A percentile compares a stretch with the other conserved stretches of the same genome.
phyloP scores from a whole-genome alignment of 1,140 invertebrate species.

The Globodera rostochiensis region DNA sequence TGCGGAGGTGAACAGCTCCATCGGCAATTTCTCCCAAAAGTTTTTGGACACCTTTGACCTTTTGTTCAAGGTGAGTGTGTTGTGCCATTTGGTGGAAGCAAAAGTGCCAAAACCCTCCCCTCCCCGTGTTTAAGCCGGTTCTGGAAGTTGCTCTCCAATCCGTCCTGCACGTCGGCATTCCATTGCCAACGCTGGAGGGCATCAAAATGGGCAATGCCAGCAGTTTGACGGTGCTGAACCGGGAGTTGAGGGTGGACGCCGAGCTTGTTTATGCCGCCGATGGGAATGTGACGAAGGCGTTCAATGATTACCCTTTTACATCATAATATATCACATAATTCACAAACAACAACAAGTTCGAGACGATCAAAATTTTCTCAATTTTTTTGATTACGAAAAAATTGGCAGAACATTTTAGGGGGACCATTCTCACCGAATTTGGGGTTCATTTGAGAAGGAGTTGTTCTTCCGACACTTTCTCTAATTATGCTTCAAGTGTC shows the following conservation, averaged over 20 bases:
- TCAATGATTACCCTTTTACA: too few relatives aligned
- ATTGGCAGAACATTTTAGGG: too few relatives aligned
- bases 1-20: slow-evolving; percentile 26
- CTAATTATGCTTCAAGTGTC: not conserved
- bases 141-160: slow-evolving; percentile 39
- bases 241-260: slow-evolving; percentile 7
- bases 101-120: too few relatives aligned
- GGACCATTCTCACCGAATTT: too few relatives aligned
- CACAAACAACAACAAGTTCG: too few relatives aligned
- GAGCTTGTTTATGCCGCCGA: not conserved
- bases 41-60: slow-evolving; percentile 37
- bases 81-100: too few relatives aligned
- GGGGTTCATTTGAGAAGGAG: too few relatives aligned
- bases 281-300: too few relatives aligned
- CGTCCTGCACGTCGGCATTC: slow-evolving; percentile 43
- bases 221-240: slow-evolving; percentile 16
- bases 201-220: slow-evolving; percentile 41
- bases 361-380: too few relatives aligned
- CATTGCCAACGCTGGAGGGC: slow-evolving; percentile 51
- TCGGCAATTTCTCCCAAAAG: slow-evolving; percentile 43
- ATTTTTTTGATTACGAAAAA: too few relatives aligned
- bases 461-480: too few relatives aligned
- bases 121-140: slow-evolving; percentile 36
- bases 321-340: too few relatives aligned
- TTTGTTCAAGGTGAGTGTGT: not conserved